Conservation (phyloP, 2,888 invertebrate genomes). For the Netelia fuscicornis region DNA sequence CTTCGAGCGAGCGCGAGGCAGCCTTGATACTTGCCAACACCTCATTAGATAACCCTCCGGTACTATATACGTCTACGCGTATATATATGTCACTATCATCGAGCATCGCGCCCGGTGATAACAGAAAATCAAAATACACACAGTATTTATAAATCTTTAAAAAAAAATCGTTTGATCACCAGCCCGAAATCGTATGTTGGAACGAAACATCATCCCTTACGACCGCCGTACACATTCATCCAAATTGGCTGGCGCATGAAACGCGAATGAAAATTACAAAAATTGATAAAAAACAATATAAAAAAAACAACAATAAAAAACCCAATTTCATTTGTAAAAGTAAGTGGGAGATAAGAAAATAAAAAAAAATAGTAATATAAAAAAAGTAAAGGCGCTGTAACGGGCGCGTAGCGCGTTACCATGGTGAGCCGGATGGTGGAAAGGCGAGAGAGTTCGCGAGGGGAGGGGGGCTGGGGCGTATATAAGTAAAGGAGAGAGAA, state of each 20-base stretch:
- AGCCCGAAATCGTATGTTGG: not conserved
- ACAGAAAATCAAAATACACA: not conserved
- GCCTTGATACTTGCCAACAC: conserved; percentile 60
- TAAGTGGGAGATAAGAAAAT: conserved; percentile 49
- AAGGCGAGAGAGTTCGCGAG: not conserved
- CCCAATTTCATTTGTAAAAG: conserved; percentile 19
- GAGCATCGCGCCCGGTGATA: not conserved
- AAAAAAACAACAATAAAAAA: not conserved
- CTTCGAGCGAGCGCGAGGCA: conserved; percentile 58
- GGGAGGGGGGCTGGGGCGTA: conserved; percentile 9
- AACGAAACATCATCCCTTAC: conserved; percentile 8
- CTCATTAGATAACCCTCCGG: conserved; percentile 59
- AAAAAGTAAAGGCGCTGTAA: not conserved
- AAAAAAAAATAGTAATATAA: not conserved
- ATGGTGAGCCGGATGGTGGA: conserved; percentile 45
- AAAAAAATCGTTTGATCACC: not conserved
- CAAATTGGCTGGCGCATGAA: conserved; percentile 27
- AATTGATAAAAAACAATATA: not conserved
- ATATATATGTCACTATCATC: not conserved
- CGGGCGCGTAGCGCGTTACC: conserved; percentile 51
- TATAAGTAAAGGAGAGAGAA: not conserved
- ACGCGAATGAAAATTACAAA: not conserved
- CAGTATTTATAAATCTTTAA: not conserved
- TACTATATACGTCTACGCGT: not conserved
- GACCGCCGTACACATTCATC: not conserved